Conservation (phyloP, 2,888 invertebrate species). For the Acleris sparsana region DNA sequence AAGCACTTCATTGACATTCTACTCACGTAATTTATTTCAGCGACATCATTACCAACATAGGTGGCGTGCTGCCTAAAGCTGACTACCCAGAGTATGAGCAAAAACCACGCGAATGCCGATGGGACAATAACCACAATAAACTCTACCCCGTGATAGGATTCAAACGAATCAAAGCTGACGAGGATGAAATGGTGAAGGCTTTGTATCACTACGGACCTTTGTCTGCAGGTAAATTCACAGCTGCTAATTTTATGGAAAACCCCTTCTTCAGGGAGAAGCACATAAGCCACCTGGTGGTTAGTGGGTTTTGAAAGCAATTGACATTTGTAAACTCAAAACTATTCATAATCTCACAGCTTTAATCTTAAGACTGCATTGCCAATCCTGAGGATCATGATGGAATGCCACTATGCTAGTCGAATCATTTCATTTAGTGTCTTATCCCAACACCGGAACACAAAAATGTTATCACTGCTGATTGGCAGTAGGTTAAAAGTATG, state of each 20-base stretch:
- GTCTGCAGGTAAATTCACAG: constrained; percentile 45
- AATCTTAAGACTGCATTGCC: no score
- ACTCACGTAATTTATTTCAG: constrained; percentile 40
- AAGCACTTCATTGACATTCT: neutral
- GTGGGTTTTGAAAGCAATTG: neutral
- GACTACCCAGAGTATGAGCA: constrained; percentile 47
- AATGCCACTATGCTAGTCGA: no score
- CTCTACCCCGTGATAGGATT: constrained; percentile 47
- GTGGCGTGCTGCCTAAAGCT: constrained; percentile 47
- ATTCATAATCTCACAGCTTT: no score
- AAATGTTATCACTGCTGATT: no score
- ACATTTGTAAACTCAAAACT: no score
- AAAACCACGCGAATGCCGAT: constrained; percentile 39
- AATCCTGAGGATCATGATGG: no score
- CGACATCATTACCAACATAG: constrained; percentile 45
- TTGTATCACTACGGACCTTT: constrained; percentile 47
- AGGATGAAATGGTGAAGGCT: constrained; percentile 43
- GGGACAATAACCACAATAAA: constrained; percentile 32
- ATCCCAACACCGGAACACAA: no score
- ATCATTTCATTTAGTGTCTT: no score
- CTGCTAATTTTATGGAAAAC: neutral
- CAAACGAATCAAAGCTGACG: constrained; percentile 43
- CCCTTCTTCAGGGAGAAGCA: no score
- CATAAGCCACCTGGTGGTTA: no score
- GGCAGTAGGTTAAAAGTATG: no score